Base-by-base conservation (phyloP, 1,140 invertebrate species). In the Conopomorpha cramerella region DNA sequence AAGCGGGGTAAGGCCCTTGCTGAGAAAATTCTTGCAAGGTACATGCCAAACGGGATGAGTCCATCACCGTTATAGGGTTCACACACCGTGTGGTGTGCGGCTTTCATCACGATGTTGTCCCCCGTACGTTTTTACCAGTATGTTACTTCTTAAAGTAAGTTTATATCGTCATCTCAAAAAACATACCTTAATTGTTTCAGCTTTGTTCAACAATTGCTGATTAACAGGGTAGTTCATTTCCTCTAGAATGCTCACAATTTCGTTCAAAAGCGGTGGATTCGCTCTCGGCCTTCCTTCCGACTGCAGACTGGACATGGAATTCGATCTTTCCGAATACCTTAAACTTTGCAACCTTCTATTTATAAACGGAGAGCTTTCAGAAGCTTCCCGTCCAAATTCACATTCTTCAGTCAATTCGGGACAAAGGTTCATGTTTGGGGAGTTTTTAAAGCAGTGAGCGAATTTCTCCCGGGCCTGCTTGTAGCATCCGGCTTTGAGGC, bases 401-500 rank as follows among this genome's bases (percentile, higher is more conserved):
- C 60, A 50, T 4, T 66, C 64, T 12, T 68, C 67, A 30, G 46
- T 37, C 3, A 61, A 43, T 34, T 63, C 73, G 6, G 59, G 30
- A n/a, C 33, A 60, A 1, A 71, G 43, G 30, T 59, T 60, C 7
- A 57, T 44, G 10, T 30, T 23, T 18, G 37, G 18, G 0, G 64
- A 55, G 38, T 66, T 81, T 33, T 82, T 80, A 39, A 84, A 77
- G 49, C 82, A 85, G 14, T 78, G 55, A 8, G 79, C 68, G 51
- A 84, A 85, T 51, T 88, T 87, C 25, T 86, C 84, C 16, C 89
- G 74, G 1, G 92, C 92, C 47, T 78, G 84, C 37, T 78, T 80
- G 59, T 84, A 91, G 49, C 90, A 85, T 0, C 91, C 91, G 1
- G 87, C 85, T 45, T 86, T 86, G 1, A 95, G 67, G 51, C 88